Evolutionary conservation across 2,888 invertebrate species (phyloP).

Genomic region (Calliphora vomitoria): DNA sequence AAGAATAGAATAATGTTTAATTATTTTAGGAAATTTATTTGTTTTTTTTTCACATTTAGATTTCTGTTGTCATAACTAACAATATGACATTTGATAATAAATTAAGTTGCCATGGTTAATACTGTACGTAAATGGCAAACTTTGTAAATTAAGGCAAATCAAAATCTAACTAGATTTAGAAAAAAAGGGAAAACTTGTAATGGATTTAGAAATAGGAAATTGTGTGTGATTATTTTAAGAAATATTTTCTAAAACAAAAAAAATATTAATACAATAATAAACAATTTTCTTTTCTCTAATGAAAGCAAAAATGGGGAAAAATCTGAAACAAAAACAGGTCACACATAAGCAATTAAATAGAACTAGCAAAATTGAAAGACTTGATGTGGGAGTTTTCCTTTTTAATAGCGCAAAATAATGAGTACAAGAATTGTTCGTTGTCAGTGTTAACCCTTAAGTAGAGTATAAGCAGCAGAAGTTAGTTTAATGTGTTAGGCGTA

Average conservation of each 20-base stretch:
- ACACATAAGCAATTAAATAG: constrained; percentile 46
- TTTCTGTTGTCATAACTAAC: no score
- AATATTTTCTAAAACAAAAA: background rate
- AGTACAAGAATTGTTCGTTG: background rate
- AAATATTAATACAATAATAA: no score
- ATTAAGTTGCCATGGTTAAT: no score
- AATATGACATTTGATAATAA: no score
- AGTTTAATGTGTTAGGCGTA: background rate
- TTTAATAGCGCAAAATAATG: constrained; percentile 10
- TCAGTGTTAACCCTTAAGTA: background rate
- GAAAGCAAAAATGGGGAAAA: constrained; percentile 5
- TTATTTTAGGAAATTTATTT: no score
- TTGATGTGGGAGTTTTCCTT: background rate
- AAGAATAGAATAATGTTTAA: no score
- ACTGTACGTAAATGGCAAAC: no score
- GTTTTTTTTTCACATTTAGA: no score
- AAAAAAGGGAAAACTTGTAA: no score
- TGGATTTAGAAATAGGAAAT: background rate
- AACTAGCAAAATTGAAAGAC: constrained; percentile 22
- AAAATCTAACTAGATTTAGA: no score
- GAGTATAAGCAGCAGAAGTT: background rate
- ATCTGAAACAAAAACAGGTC: constrained; percentile 42
- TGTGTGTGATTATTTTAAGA: background rate
- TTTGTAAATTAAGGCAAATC: no score
- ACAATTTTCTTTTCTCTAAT: background rate